Evolutionary conservation across 2,113 vertebrate genomes (phyloP), one percentile per base, ranked within the genome.

Genomic region (Forbesichthys papilliferus): DNA sequence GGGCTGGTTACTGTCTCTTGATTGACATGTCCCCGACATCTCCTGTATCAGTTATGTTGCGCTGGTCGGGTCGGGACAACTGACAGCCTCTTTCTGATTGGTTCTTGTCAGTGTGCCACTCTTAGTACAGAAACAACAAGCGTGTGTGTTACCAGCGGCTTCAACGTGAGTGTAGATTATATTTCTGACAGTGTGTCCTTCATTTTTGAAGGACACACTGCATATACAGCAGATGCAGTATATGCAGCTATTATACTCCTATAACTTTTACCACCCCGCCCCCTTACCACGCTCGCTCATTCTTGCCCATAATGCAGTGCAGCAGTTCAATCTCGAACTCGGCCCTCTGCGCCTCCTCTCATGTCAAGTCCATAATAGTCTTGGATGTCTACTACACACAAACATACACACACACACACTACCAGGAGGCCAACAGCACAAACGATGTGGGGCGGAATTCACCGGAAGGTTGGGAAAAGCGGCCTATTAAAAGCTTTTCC

Each of bases 401-500:
- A 48, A 12, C 54, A 59, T 42, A 34, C 57, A 61, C 58, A 53
- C 57, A 48, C 42, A 69, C 51, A 48, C 11, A 56, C 46, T 27
- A 3, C 27, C 27, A 27, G 27, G 2, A 27, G 27, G 27, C 27
- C 27, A 27, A 27, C 27, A 27, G 27, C 27, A 27, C 27, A 27
- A 27, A 27, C 27, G 27, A 27, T 27, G 27, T 27, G 27, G 27
- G 27, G 36, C 36, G 11, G 55, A 78, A 78, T 69, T 64, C 59
- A 47, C 66, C 56, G 5, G 55, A 16, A 46, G 67, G 62, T 77
- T 66, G 42, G 14, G 42, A 56, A 69, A 61, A 48, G 60, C 11
- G 60, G 57, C 61, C 64, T 27, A 49, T 74, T 11, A n/a, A 48
- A 78, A 74, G 52, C 64, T 57, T 34, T 68, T 53, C 49, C 27